Base-by-base conservation (phyloP, 2,888 invertebrate genomes). In the Spialia ferax region DNA sequence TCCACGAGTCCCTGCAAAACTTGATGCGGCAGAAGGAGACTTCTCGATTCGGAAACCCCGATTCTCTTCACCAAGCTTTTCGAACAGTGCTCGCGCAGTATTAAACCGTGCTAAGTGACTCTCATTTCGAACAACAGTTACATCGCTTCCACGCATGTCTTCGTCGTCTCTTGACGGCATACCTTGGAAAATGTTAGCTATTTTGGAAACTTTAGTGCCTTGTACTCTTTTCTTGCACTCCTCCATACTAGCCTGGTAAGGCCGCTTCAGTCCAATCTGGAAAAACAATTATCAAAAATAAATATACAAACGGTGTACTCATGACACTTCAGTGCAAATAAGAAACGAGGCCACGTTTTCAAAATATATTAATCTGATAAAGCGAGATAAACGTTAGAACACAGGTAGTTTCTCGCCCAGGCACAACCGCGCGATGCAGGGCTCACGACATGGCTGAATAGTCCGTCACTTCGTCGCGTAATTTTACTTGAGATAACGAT, bases 101-200 rank as follows among this genome's bases (percentile, higher is more conserved):
- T 98, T 98, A 86, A 98, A 98, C 71, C 97, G 94, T n/a, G 98
- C 97, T 79, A 97, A 95, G 85, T 98, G 98, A 79, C 97, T 97
- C 89, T 98, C 97, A 18, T 97, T 97, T 72, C 98, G 95, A 69
- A 97, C 97, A 55, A 97, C 97, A 11, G 96, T 96, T 45, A 96
- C 96, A 78, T 95, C 95, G 75, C 82, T 86, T 71, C 91, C 91
- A 78, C 91, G 89, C 83, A 92, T 88, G 74, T 94, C 93, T 82
- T 88, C 93, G 81, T 88, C 95, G 86, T 88, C 95, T 74, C 88
- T 91, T 61, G 94, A 95, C 75, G 95, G 95, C 94, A 95, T 96
- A 75, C 95, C 96, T 94, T 98, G 97, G 89, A 98, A 98, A 85
- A 97, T 97, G 89, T 97, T 97, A 70, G 98, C 98, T 76, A 98